Evolutionary conservation across 37 sponge, comb jelly and placozoan species (phyloP), one percentile per base, ranked within the genome.

Genomic region (Oscarella lobularis): DNA sequence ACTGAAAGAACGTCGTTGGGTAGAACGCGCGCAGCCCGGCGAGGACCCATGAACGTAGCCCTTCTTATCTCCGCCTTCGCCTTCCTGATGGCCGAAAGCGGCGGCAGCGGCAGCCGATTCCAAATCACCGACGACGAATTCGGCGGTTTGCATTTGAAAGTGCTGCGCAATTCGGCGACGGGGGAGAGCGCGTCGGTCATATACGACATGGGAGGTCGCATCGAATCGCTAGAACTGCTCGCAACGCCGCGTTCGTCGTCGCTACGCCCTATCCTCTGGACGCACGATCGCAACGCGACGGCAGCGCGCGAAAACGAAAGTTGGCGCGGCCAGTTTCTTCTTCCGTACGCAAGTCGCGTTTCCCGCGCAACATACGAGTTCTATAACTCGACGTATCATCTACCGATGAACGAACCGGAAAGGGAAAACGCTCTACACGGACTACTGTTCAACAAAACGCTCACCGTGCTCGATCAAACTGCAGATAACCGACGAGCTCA

Each of bases 311-410:
- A 85, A 66, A 89, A 89, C 73, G 67, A 30, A 37, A 78, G 77
- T 71, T 89, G 83, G 83, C 80, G 70, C 31, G 86, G 86, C 31
- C 79, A 79, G 80, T 37, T 89, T 2, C 72, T 89, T 40, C n/a
- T 89, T 0, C 90, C 90, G 0, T 89, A 77, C 75, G 90, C 90
- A 35, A 89, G 85, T 48, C 78, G 90, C 6, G 60, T 68, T 4
- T 30, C 6, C 35, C 6, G 31, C 86, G 90, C 86, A 39, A 82
- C 69, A 65, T 89, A 89, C 66, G 36, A 39, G 30, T 89, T 89
- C 72, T 83, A 67, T 38, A 82, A 82, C 66, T 60, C 30, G 4
- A 35, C 74, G 33, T 73, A 89, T 31, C 80, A 73, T 6, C 80
- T 89, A 2, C 74, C 77, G 31, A 14, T 83, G n/a, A 85, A 85